Base-by-base conservation (phyloP, 2,113 vertebrate genomes). In the Paramormyrops kingsleyae region DNA sequence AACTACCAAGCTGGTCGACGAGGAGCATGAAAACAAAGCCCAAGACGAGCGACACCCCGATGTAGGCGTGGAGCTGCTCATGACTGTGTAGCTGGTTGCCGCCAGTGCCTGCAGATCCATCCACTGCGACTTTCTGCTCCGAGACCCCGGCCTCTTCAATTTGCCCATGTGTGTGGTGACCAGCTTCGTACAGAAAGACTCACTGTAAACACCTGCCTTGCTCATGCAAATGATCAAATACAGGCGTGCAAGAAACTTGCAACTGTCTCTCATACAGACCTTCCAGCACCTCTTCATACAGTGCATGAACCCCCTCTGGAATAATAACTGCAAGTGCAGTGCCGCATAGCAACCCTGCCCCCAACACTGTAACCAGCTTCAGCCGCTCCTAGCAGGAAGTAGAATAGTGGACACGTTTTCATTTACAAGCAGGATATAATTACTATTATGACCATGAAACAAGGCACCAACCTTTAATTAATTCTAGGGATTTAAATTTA, bases 1-100 rank as follows among this genome's bases (percentile, higher is more conserved):
- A 97, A 80, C 96, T 98, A 91, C 99, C 99, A 83, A 99, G 98
- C 95, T 99, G 98, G 93, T 99, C 99, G 90, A 99, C 98, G 87
- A 99, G 92, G 10, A 99, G 95, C 99, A 99, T 99, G 92, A 99
- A 99, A 92, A 99, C 99, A 77, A 99, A 99, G 92, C 99, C 99
- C 0, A 99, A 95, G 0, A 99, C 98, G 2, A 99, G 96, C 12
- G 99, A 99, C 24, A 99, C 96, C 0, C 99, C 98, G 0, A 99
- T 99, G 95, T 96, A 99, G 90, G 98, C 98, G 0, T 99, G 98
- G 12, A 99, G 94, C 90, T 96, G 95, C 91, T 95, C 95, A 2
- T 98, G 97, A 3, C 92, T 74, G 93, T 95, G 96, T 24, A 91
- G 92, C 0, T 96, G 95, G 27, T 93, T 94, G n/a, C 88, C 92